phyloP scores from a whole-genome alignment of 1,140 invertebrate genomes.

The Drosophila ogumai region DNA sequence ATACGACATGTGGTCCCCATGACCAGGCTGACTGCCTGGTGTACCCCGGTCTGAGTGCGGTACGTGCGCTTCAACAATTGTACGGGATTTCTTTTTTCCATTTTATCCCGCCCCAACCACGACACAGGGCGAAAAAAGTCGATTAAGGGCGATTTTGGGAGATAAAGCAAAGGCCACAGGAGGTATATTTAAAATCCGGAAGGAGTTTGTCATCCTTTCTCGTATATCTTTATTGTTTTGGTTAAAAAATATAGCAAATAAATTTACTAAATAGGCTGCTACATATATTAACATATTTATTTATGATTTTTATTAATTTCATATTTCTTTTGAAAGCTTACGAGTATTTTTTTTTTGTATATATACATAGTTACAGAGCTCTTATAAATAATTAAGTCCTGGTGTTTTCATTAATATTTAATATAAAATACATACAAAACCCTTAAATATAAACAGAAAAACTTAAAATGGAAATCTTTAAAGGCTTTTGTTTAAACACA shows the following conservation, averaged over 20 bases:
- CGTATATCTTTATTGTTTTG: no score
- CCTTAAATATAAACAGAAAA: no score
- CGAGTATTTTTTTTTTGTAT: neutral
- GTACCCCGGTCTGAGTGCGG: slow-evolving; percentile 44
- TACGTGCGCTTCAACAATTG: slow-evolving; percentile 80
- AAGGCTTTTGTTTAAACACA: no score
- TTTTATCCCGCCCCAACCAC: slow-evolving; percentile 7
- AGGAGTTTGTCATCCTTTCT: neutral
- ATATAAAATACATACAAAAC: neutral
- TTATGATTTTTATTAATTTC: neutral
- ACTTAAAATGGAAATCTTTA: no score
- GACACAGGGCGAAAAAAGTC: neutral
- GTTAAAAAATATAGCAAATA: neutral
- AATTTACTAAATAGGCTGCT: neutral
- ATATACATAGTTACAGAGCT: no score
- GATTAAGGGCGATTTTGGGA: slow-evolving; percentile 1
- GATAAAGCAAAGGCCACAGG: neutral
- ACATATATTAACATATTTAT: neutral
- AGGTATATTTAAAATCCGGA: neutral
- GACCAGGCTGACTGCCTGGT: slow-evolving; percentile 13
- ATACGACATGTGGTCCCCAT: slow-evolving; percentile 71
- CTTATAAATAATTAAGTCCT: no score
- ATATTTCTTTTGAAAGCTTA: neutral
- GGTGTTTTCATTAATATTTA: no score
- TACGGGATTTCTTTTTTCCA: slow-evolving; percentile 55